These are phyloP conservation scores for Pegoplata infirma DNA, from an alignment of 2,888 invertebrate species.

Conservation along the genomic window DNA sequence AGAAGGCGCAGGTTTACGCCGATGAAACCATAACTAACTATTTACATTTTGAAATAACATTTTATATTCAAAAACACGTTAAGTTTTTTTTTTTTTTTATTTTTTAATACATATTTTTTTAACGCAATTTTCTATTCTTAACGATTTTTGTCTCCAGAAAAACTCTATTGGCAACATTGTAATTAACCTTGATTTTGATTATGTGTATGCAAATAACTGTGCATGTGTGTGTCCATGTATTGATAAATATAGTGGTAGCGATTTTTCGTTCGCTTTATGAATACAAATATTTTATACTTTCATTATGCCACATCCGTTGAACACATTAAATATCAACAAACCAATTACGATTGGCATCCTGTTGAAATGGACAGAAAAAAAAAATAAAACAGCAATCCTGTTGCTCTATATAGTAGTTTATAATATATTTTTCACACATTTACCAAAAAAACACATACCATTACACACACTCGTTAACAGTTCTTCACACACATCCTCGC, in stretches of 20 bases:
- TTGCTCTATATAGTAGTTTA: slow-evolving; percentile 17
- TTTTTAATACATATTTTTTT: too few relatives aligned
- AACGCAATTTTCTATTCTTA: too few relatives aligned
- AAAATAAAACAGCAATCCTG: neutral
- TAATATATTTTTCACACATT: slow-evolving; percentile 18
- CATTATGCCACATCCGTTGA: slow-evolving; percentile 46
- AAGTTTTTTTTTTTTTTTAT: too few relatives aligned
- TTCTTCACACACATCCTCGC: neutral
- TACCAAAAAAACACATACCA: slow-evolving; percentile 16
- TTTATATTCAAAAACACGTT: too few relatives aligned
- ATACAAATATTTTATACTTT: slow-evolving; percentile 38
- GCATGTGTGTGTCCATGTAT: neutral
- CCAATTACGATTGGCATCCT: slow-evolving; percentile 52
- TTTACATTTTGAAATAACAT: too few relatives aligned
- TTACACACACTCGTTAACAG: neutral
- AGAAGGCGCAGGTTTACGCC: too few relatives aligned
- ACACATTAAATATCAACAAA: slow-evolving; percentile 52
- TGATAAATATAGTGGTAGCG: neutral
- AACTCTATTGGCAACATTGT: neutral
- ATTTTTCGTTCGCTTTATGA: neutral
- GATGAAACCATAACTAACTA: too few relatives aligned
- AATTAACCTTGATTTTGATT: neutral
- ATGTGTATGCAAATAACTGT: too few relatives aligned
- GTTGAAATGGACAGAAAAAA: slow-evolving; percentile 28
- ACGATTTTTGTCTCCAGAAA: neutral